Evolutionary conservation across 2,888 invertebrate genomes (phyloP).

Genomic region (Lasioglossum lativentre): DNA sequence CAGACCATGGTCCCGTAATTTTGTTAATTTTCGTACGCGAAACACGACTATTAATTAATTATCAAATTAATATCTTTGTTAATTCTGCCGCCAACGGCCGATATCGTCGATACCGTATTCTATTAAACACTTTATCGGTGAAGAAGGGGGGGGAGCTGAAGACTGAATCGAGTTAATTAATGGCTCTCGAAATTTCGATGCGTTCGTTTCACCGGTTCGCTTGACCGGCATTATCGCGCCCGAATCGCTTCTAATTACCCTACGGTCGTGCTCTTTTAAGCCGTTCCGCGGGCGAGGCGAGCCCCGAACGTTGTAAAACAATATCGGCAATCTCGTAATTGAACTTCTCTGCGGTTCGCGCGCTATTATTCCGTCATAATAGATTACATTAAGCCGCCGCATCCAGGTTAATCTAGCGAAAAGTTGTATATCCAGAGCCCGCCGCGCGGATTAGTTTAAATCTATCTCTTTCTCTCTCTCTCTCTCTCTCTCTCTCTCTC

Average conservation of each 20-base stretch:
- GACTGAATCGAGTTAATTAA: slow-evolving; percentile 20
- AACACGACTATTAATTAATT: slow-evolving; percentile 13
- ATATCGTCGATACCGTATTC: not conserved
- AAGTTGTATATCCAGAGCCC: slow-evolving; percentile 36
- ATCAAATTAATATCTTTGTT: slow-evolving; percentile 17
- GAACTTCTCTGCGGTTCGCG: slow-evolving; percentile 10
- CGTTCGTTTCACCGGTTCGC: not conserved
- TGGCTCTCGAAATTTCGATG: slow-evolving; percentile 15
- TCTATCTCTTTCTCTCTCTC: not conserved
- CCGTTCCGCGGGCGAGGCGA: not conserved
- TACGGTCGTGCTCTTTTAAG: slow-evolving; percentile 2
- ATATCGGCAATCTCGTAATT: slow-evolving; percentile 20
- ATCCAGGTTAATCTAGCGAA: slow-evolving; percentile 40
- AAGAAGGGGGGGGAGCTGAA: too few species aligned
- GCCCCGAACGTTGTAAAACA: slow-evolving; percentile 13
- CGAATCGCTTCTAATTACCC: slow-evolving; percentile 21
- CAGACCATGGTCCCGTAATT: not conserved
- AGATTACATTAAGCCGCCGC: slow-evolving; percentile 32
- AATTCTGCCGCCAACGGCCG: slow-evolving; percentile 17
- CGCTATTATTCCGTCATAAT: slow-evolving; percentile 35
- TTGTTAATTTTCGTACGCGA: not conserved
- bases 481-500: slow-evolving; percentile 6
- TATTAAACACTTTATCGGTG: slow-evolving; percentile 25
- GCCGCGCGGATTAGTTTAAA: slow-evolving; percentile 37
- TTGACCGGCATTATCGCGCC: not conserved